phyloP scores from a whole-genome alignment of 2,113 vertebrate genomes.

The Hippocampus guttulatus region DNA sequence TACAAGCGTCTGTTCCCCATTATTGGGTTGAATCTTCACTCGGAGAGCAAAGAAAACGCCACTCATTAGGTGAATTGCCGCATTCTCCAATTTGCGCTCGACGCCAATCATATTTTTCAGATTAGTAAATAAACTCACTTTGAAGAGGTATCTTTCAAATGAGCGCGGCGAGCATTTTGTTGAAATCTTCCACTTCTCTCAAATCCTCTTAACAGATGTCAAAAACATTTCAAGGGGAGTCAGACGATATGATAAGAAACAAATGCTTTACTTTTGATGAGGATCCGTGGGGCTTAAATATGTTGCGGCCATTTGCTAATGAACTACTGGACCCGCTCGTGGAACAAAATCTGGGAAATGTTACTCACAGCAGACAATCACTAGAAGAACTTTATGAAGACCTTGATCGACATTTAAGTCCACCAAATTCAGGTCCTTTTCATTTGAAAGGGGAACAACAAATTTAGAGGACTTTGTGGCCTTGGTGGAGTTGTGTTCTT shows the following conservation, averaged over 20 bases:
- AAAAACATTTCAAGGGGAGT: constrained; percentile 12
- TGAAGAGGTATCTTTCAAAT: not conserved
- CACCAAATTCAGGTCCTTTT: constrained; percentile 8
- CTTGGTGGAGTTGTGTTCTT: constrained; percentile 20
- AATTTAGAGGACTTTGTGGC: constrained; percentile 36
- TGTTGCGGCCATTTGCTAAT: constrained; percentile 32
- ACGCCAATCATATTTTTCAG: constrained; percentile 8
- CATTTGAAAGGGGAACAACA: constrained; percentile 28
- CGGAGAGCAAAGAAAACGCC: not conserved
- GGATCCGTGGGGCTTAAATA: constrained; percentile 11
- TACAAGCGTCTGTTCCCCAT: constrained; percentile 59
- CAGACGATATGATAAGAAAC: constrained; percentile 1
- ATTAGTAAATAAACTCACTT: not conserved
- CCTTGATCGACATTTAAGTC: constrained; percentile 24
- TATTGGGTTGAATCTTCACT: constrained; percentile 26
- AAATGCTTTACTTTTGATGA: constrained; percentile 23
- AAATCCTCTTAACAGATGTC: constrained; percentile 9
- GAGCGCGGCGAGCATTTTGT: not conserved
- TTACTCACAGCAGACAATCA: constrained; percentile 24
- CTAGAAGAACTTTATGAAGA: constrained; percentile 18
- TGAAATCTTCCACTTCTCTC: not conserved
- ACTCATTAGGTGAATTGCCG: constrained; percentile 11
- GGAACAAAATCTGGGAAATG: constrained; percentile 22
- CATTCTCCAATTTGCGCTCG: constrained; percentile 9
- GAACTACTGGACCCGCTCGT: constrained; percentile 29